Base-by-base conservation (phyloP, 2,888 invertebrate genomes). In the Catocala sponsa region DNA sequence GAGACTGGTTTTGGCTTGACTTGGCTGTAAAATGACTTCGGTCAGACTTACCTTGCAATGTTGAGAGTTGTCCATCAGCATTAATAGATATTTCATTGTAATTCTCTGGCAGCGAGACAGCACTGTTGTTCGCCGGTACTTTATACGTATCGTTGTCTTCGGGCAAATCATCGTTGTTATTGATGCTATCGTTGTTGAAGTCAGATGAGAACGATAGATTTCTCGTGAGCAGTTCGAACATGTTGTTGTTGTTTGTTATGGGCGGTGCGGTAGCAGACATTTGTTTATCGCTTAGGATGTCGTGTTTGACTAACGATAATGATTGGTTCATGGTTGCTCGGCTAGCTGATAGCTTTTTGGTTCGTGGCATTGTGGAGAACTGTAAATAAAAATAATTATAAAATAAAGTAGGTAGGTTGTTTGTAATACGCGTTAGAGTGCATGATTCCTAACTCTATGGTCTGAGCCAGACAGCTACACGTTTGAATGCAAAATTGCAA, bases 321-420 rank as follows among this genome's bases (percentile, higher is more conserved):
- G 92, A 84, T 68, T 92, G 90, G 80, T 93, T 91, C 79, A 89
- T 82, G 33, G 89, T 82, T 0, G 88, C 88, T 50, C 94, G 91
- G 73, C 91, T 89, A n/a, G 94, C 89, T 25, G 91, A 90, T n/a
- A 89, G 73, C 72, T 95, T 95, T 81, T 95, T 95, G 60, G 94
- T 95, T 52, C 95, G 92, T 38, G 96, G 96, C 95, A 96, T 96
- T 58, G 96, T 96, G 63, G 95, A 95, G 83, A 95, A 96, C 96
- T 96, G 89, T 9, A 86, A 94, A 13, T n/a, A 33, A n/a, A 52
- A 10, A 44, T 44, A 6, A 10, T 46, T 33, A 5, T 44, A 25
- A 25, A 25, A 25, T 25, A 25, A 25, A 1, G 25, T 25, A 25
- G 25, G 25, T 25, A 25, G 25, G 25, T 25, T 25, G 25, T 4